Percentiles rank a stretch among this genome's conserved stretches.
Evolutionary conservation across 1,140 invertebrate species (phyloP).

Genomic region (Neelides sp.): DNA sequence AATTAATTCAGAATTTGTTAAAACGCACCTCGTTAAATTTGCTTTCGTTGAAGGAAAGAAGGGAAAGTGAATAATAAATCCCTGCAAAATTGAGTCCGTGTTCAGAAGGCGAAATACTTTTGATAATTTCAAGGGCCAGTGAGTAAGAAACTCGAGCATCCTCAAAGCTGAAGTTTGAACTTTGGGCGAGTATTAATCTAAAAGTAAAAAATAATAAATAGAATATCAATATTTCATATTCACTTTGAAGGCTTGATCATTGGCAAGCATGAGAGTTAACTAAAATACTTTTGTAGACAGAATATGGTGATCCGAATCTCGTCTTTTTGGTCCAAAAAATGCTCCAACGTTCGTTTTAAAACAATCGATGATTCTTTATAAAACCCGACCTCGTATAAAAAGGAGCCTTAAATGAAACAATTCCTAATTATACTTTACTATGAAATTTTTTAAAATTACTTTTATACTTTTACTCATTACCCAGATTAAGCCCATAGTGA

Average conservation of each 20-base stretch:
- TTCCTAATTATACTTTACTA: too few species aligned
- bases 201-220: slow-evolving; percentile 31
- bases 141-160: slow-evolving; percentile 52
- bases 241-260: slow-evolving; percentile 9
- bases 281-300: slow-evolving; percentile 11
- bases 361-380: background rate
- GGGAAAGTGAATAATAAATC: slow-evolving; percentile 64
- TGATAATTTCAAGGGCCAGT: slow-evolving; percentile 44
- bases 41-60: slow-evolving; percentile 62
- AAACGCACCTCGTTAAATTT: slow-evolving; percentile 57
- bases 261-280: slow-evolving; percentile 4
- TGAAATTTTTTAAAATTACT: too few species aligned
- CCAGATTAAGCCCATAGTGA: too few species aligned
- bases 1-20: background rate
- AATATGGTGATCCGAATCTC: too few species aligned
- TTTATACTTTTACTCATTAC: too few species aligned
- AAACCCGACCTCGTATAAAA: background rate
- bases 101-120: slow-evolving; percentile 38
- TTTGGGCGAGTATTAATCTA: slow-evolving; percentile 68
- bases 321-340: slow-evolving; percentile 2
- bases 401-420: slow-evolving; percentile 28
- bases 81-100: slow-evolving; percentile 49
- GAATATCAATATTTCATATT: slow-evolving; percentile 5
- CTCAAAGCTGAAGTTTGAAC: slow-evolving; percentile 60
- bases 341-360: background rate